Conservation (phyloP, 1,140 invertebrate genomes). For the Musca domestica region DNA sequence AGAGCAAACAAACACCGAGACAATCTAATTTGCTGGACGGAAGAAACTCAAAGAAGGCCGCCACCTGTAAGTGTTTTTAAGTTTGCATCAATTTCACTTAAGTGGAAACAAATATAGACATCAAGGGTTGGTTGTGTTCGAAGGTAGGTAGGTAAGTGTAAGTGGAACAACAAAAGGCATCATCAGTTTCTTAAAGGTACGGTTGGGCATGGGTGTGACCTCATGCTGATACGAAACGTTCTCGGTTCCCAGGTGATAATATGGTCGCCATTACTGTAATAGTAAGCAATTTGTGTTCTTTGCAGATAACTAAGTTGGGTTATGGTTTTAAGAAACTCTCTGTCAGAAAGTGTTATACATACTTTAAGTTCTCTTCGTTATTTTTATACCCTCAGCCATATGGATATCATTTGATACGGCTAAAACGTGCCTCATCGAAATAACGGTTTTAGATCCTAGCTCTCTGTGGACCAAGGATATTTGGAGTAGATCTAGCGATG, state of each 20-base stretch:
- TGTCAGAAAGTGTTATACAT: too few species aligned
- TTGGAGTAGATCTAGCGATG: too few species aligned
- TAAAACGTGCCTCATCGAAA: too few species aligned
- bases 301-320: conserved; percentile 53
- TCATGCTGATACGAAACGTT: too few species aligned
- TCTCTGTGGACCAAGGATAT: too few species aligned
- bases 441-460: too few species aligned
- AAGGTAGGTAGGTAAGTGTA: background rate
- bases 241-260: conserved; percentile 52
- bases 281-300: conserved; percentile 55
- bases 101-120: conserved; percentile 20
- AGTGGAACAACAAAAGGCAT: background rate
- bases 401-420: too few species aligned
- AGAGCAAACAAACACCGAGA: too few species aligned
- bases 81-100: conserved; percentile 13
- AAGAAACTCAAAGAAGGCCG: background rate
- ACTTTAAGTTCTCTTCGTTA: too few species aligned
- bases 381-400: too few species aligned
- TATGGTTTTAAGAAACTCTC: conserved; percentile 39
- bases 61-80: conserved; percentile 18
- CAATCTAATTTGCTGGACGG: too few species aligned
- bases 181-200: background rate
- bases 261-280: conserved; percentile 55
- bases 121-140: background rate
- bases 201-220: conserved; percentile 30